Percentiles rank a stretch among this genome's conserved stretches.
Evolutionary conservation across 2,113 vertebrate species (phyloP).

Genomic region (Sus scrofa): DNA sequence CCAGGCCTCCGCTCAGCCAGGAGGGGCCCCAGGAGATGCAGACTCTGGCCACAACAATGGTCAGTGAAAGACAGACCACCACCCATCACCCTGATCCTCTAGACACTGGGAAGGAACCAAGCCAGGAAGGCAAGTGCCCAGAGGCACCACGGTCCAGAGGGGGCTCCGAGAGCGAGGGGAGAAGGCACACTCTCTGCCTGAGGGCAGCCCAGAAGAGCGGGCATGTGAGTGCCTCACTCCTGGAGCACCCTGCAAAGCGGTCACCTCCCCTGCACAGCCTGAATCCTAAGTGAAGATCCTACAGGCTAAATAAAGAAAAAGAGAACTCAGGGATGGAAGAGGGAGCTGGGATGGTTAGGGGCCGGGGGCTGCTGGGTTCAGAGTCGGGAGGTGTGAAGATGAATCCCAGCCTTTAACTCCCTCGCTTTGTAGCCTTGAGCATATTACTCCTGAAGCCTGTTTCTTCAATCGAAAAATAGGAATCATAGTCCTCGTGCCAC

Average conservation of each 20-base stretch:
- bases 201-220: background rate
- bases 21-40: background rate
- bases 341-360: background rate
- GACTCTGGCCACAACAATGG: background rate
- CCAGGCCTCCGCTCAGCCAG: background rate
- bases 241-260: background rate
- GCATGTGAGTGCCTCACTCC: too few relatives aligned
- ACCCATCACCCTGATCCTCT: background rate
- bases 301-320: background rate
- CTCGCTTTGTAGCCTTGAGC: background rate
- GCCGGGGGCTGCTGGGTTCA: background rate
- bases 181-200: background rate
- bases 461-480: background rate
- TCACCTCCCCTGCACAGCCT: too few relatives aligned
- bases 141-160: background rate
- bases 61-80: background rate
- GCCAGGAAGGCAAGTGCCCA: background rate
- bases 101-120: background rate
- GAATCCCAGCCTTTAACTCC: background rate
- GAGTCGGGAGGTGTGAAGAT: background rate
- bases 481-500: background rate
- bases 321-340: rapidly evolving
- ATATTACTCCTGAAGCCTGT: background rate
- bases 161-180: background rate
- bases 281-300: background rate